Evolutionary conservation across 2,888 invertebrate species (phyloP).

Genomic region (Zeuzera pyrina): DNA sequence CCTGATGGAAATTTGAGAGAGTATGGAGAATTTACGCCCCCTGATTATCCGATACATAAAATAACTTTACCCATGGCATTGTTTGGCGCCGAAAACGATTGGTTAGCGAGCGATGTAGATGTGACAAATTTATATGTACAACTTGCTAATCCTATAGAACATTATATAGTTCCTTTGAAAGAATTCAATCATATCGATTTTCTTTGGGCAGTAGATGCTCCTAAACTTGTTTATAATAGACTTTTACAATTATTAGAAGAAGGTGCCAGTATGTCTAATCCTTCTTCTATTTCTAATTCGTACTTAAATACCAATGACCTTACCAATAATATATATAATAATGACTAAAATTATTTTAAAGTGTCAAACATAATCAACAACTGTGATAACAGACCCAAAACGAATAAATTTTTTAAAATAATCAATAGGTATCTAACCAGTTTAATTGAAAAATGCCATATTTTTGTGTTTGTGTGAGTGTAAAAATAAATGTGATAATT

Average conservation of each 20-base stretch:
- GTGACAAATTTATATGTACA: slow-evolving; percentile 68
- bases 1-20: slow-evolving; percentile 62
- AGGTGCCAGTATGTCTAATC: slow-evolving; percentile 17
- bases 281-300: too few relatives aligned
- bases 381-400: too few relatives aligned
- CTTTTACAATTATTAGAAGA: slow-evolving; percentile 59
- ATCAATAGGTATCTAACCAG: too few relatives aligned
- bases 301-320: too few relatives aligned
- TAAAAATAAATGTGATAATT: too few relatives aligned
- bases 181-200: slow-evolving; percentile 84
- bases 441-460: too few relatives aligned
- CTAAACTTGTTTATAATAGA: slow-evolving; percentile 70
- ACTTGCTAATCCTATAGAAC: slow-evolving; percentile 69
- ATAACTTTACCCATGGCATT: slow-evolving; percentile 78
- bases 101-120: slow-evolving; percentile 78
- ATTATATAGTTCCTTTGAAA: slow-evolving; percentile 73
- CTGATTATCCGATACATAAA: slow-evolving; percentile 74
- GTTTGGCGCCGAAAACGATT: slow-evolving; percentile 81
- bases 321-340: too few relatives aligned
- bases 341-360: too few relatives aligned
- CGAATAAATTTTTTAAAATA: too few relatives aligned
- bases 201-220: slow-evolving; percentile 76
- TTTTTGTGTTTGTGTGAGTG: too few relatives aligned
- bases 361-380: too few relatives aligned
- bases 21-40: slow-evolving; percentile 75